These are phyloP conservation scores for Phaonia tiefii DNA, from an alignment of 2,888 invertebrate genomes.

Conservation along the genomic window DNA sequence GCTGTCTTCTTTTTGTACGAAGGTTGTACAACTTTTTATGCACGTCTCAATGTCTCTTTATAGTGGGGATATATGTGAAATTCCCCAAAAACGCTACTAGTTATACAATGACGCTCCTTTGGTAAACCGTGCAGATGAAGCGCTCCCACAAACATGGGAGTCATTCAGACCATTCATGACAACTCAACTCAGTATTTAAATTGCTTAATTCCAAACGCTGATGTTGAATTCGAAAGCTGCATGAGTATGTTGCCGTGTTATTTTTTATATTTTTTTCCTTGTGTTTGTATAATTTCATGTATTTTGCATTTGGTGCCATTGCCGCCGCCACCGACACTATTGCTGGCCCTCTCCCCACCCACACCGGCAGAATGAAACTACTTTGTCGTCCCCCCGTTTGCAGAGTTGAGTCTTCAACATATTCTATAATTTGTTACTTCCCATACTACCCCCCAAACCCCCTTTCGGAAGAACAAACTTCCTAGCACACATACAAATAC, in stretches of 20 bases:
- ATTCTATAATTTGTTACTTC: slow-evolving; percentile 54
- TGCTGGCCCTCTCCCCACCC: not conserved
- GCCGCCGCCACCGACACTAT: not conserved
- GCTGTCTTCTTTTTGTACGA: slow-evolving; percentile 16
- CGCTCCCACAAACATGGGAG: not conserved
- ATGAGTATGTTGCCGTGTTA: not conserved
- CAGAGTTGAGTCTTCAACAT: not conserved
- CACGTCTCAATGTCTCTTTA: not conserved
- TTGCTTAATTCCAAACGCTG: slow-evolving; percentile 56
- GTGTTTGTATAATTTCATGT: slow-evolving; percentile 20
- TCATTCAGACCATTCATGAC: slow-evolving; percentile 53
- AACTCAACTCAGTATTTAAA: slow-evolving; percentile 59
- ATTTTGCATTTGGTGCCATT: slow-evolving; percentile 29
- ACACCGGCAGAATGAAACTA: not conserved
- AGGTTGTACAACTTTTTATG: slow-evolving; percentile 18
- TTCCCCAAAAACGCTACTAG: not conserved
- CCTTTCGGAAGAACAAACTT: not conserved
- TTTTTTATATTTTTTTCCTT: not conserved
- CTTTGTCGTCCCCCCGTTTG: not conserved
- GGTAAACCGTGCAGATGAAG: not conserved
- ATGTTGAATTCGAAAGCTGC: slow-evolving; percentile 11
- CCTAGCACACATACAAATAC: not conserved
- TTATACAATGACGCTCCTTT: not conserved
- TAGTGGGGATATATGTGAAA: not conserved
- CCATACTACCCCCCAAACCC: slow-evolving; percentile 30